Conservation (phyloP, 2,888 invertebrate genomes). For the Argyresthia albistria region DNA sequence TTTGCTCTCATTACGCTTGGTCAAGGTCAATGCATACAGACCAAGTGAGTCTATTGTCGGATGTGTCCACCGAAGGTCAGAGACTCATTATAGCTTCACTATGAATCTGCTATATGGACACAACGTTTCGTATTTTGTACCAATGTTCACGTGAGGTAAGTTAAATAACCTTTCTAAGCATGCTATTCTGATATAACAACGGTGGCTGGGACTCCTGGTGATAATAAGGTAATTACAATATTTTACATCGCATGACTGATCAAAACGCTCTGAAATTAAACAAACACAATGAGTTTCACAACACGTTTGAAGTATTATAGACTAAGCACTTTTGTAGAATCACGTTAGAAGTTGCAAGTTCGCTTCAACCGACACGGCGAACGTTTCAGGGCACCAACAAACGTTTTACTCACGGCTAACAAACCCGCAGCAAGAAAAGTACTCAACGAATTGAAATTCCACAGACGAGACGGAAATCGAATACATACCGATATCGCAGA, state of each 20-base stretch:
- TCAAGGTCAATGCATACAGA: constrained; percentile 26
- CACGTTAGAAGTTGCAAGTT: constrained; percentile 29
- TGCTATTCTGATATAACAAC: constrained; percentile 30
- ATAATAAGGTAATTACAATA: constrained; percentile 25
- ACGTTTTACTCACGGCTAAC: constrained; percentile 56
- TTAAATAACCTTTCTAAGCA: constrained; percentile 29
- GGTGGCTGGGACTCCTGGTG: constrained; percentile 50
- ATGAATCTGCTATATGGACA: constrained; percentile 25
- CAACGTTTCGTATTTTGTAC: constrained; percentile 44
- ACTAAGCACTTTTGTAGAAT: constrained; percentile 35
- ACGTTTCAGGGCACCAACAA: constrained; percentile 42
- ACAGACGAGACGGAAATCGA: constrained; percentile 85
- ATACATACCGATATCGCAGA: constrained; percentile 86
- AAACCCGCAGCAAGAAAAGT: constrained; percentile 22
- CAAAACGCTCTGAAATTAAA: constrained; percentile 64
- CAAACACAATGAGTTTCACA: constrained; percentile 26
- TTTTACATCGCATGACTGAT: constrained; percentile 34
- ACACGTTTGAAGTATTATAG: constrained; percentile 22
- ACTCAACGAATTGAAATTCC: constrained; percentile 59
- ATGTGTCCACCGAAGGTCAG: constrained; percentile 34
- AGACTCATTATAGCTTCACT: constrained; percentile 28
- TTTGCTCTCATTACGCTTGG: constrained; percentile 16
- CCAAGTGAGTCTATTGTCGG: constrained; percentile 31
- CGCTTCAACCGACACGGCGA: constrained; percentile 39
- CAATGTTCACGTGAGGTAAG: constrained; percentile 50